Percentiles rank a stretch among this genome's conserved stretches.
Conservation (phyloP, 1,140 invertebrate genomes). For the Trinorchestia longiramus region DNA sequence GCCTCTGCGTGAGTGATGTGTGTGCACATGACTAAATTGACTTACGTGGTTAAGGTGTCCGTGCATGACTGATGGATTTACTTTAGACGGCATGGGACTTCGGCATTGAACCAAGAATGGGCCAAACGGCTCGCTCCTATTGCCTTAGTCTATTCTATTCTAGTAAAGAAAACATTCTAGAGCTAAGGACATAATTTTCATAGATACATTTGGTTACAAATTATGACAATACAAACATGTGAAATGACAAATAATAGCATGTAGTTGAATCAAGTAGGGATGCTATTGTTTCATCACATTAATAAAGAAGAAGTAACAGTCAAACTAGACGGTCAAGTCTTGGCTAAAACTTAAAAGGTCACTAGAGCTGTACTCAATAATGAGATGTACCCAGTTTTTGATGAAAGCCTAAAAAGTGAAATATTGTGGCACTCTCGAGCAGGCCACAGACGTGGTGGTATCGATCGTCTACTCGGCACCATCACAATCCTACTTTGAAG, state of each 20-base stretch:
- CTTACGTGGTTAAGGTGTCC: no score
- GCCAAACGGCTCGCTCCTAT: no score
- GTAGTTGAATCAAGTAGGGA: neutral
- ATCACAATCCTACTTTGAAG: conserved; percentile 46
- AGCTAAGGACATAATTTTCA: neutral
- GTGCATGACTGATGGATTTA: no score
- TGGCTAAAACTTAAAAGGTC: neutral
- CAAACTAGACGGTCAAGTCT: neutral
- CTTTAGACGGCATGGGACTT: no score
- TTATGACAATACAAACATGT: neutral
- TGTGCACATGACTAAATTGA: no score
- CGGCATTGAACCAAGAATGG: no score
- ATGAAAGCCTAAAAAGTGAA: neutral
- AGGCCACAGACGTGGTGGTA: neutral
- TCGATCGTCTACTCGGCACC: neutral
- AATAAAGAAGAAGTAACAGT: neutral
- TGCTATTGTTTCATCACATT: neutral
- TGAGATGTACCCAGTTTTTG: neutral
- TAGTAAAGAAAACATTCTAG: neutral
- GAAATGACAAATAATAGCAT: neutral
- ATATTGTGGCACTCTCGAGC: neutral
- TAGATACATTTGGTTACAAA: neutral
- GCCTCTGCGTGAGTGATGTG: no score
- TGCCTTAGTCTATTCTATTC: no score
- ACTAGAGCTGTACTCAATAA: neutral